phyloP scores from a whole-genome alignment of 2,113 vertebrate species.

The Taurulus bubalis region DNA sequence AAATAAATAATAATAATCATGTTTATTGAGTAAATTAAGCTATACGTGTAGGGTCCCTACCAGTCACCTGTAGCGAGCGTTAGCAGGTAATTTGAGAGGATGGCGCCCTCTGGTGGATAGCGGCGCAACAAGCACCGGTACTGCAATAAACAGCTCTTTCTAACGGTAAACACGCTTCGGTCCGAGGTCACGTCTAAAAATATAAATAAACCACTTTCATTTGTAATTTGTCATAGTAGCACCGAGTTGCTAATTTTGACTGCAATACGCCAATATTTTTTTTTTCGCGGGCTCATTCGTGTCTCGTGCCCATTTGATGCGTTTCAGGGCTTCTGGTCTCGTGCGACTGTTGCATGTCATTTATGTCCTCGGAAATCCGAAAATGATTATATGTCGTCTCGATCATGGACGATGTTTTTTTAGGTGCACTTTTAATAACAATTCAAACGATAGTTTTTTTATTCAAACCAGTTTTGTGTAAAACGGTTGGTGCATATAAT shows the following conservation, averaged over 20 bases:
- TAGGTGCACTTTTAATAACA: not conserved
- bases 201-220: not conserved
- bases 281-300: not conserved
- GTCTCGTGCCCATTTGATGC: not conserved
- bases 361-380: too few species aligned
- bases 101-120: conserved; percentile 53
- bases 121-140: not conserved
- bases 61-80: not conserved
- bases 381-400: not conserved
- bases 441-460: not conserved
- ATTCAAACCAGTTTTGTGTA: not conserved
- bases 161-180: not conserved
- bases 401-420: not conserved
- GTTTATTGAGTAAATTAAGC: not conserved
- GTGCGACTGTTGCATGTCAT: not conserved
- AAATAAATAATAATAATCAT: not conserved
- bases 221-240: not conserved
- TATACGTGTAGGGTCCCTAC: not conserved
- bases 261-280: not conserved
- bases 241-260: not conserved
- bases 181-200: not conserved
- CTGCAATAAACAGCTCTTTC: not conserved
- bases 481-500: not conserved
- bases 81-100: not conserved
- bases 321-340: not conserved